These are phyloP conservation scores for Acronicta alni DNA, from an alignment of 2,888 invertebrate genomes.

Conservation along the genomic window DNA sequence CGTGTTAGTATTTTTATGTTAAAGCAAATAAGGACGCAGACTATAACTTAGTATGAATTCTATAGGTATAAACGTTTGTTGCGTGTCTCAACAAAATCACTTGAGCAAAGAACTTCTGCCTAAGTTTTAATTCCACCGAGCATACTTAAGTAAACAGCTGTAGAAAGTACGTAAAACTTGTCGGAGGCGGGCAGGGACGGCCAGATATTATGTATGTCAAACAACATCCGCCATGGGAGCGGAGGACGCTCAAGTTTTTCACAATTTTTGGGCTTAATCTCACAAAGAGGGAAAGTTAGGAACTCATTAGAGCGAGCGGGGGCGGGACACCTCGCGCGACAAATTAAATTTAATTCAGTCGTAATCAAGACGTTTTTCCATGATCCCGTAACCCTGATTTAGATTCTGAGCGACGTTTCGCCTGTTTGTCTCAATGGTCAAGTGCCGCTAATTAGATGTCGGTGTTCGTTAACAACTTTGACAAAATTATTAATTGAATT, in stretches of 20 bases:
- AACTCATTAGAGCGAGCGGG: conserved; percentile 81
- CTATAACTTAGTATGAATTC: conserved; percentile 7
- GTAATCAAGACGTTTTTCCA: conserved; percentile 57
- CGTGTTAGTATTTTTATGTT: conserved; percentile 3
- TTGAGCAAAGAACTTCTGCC: conserved; percentile 66
- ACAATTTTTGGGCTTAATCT: conserved; percentile 80
- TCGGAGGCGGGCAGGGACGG: conserved; percentile 49
- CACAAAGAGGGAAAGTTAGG: conserved; percentile 77
- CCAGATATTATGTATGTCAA: conserved; percentile 67
- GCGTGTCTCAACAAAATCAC: conserved; percentile 61
- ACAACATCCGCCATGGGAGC: conserved; percentile 64
- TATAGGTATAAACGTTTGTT: conserved; percentile 27
- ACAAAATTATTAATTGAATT: conserved; percentile 51
- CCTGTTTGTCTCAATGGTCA: conserved; percentile 59
- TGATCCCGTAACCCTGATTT: conserved; percentile 53
- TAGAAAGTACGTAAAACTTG: conserved; percentile 63
- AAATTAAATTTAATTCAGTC: conserved; percentile 75
- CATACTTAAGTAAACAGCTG: conserved; percentile 72
- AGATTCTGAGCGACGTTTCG: conserved; percentile 49
- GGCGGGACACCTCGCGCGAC: conserved; percentile 76
- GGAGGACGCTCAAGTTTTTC: conserved; percentile 69
- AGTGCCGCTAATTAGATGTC: conserved; percentile 58
- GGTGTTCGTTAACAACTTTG: conserved; percentile 55
- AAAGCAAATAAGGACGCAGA: conserved; percentile 7
- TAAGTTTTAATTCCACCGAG: conserved; percentile 74